These are phyloP conservation scores for Asbolus verrucosus DNA, from an alignment of 1,140 invertebrate species.

Conservation along the genomic window DNA sequence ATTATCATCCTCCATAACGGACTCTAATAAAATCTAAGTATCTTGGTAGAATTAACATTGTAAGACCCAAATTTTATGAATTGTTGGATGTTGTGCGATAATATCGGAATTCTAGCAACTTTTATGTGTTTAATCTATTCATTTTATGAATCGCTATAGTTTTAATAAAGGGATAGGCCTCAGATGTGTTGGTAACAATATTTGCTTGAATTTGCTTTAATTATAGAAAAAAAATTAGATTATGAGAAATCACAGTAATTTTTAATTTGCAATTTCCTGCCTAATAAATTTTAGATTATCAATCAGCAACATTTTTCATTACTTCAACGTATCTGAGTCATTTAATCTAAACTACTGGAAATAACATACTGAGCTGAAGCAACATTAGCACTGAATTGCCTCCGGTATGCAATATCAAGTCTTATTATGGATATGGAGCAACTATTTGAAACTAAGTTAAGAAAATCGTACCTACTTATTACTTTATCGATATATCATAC, in stretches of 20 bases:
- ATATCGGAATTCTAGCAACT: constrained; percentile 20
- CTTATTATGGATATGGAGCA: not conserved
- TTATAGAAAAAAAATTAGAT: not conserved
- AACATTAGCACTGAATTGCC: not conserved
- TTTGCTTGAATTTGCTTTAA: not conserved
- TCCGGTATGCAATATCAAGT: constrained; percentile 2
- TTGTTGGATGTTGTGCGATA: not conserved
- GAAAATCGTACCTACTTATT: too few relatives aligned
- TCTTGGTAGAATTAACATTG: constrained; percentile 8
- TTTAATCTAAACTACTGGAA: not conserved
- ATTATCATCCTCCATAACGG: not conserved
- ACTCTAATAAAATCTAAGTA: not conserved
- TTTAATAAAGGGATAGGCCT: too few relatives aligned
- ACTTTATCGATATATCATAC: too few relatives aligned
- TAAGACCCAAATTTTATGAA: constrained; percentile 25
- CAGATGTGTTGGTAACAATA: too few relatives aligned
- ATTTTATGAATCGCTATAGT: constrained; percentile 9
- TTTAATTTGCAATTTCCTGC: not conserved
- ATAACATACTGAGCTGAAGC: not conserved
- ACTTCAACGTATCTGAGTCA: not conserved
- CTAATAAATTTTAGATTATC: not conserved
- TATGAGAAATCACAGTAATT: too few relatives aligned
- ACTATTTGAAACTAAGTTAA: constrained; percentile 19
- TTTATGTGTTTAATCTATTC: constrained; percentile 32
- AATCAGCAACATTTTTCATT: not conserved